phyloP scores from a whole-genome alignment of 1,140 invertebrate species.

The Meloidogyne hapla region DNA sequence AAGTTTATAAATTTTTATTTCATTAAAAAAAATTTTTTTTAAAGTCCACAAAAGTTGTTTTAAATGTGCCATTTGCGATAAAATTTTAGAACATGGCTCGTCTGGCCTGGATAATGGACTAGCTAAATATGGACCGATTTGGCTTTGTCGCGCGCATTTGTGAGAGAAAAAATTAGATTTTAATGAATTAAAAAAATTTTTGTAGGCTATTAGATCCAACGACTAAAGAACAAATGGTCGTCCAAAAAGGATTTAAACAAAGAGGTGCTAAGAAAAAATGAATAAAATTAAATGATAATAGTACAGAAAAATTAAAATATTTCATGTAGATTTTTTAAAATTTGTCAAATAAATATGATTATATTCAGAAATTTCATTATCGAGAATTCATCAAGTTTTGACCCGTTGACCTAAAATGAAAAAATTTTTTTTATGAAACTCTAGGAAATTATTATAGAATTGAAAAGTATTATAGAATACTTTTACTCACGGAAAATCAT shows the following conservation, averaged over 20 bases:
- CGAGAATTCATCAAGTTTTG: no score
- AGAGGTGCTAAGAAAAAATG: constrained; percentile 13
- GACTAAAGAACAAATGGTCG: neutral
- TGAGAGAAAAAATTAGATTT: neutral
- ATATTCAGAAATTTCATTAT: no score
- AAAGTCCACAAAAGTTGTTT: constrained; percentile 17
- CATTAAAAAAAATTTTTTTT: neutral
- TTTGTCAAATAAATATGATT: no score
- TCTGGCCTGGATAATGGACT: constrained; percentile 10
- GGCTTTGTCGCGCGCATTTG: constrained; percentile 20
- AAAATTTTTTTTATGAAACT: no score
- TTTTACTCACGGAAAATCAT: no score
- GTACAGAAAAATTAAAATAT: neutral
- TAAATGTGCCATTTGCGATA: constrained; percentile 26
- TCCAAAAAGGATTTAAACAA: constrained; percentile 13
- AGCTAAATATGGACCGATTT: constrained; percentile 11
- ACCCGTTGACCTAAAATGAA: no score
- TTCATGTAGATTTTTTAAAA: no score
- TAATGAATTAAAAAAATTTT: no score
- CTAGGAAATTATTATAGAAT: no score
- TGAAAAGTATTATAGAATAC: no score
- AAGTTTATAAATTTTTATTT: constrained; percentile 7
- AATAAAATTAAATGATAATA: neutral
- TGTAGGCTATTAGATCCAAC: neutral
- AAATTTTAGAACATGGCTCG: constrained; percentile 9